These are phyloP conservation scores for Spilosoma lubricipeda DNA, from an alignment of 2,888 invertebrate genomes.

Conservation along the genomic window DNA sequence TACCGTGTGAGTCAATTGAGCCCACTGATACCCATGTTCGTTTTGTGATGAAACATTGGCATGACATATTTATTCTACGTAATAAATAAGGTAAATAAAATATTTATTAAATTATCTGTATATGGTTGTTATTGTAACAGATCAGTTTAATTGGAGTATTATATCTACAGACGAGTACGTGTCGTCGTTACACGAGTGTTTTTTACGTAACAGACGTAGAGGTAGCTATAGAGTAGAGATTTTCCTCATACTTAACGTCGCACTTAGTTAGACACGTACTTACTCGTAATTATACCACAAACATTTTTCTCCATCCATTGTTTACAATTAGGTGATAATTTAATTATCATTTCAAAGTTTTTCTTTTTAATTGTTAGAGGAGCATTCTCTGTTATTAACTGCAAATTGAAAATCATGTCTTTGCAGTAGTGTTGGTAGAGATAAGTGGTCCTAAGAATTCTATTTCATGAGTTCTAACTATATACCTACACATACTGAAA, in stretches of 20 bases:
- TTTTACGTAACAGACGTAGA: constrained; percentile 37
- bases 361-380: constrained; percentile 22
- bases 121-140: not conserved
- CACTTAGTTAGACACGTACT: constrained; percentile 31
- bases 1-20: not conserved
- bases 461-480: not conserved
- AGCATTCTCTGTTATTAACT: constrained; percentile 6
- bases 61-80: not conserved
- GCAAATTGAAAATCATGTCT: no score
- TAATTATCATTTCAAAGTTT: constrained; percentile 43
- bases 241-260: constrained; percentile 44
- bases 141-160: constrained; percentile 15
- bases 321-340: constrained; percentile 54
- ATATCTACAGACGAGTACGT: constrained; percentile 23
- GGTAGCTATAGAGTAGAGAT: constrained; percentile 30
- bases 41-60: not conserved
- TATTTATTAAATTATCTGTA: not conserved
- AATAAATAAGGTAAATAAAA: not conserved
- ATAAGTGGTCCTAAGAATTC: not conserved
- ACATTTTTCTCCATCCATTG: constrained; percentile 47
- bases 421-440: not conserved
- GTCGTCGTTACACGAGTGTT: constrained; percentile 27
- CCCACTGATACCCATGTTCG: not conserved
- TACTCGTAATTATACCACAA: constrained; percentile 40
- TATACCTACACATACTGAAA: not conserved